These are phyloP conservation scores for Meliscaeva auricollis DNA, from an alignment of 2,888 invertebrate genomes.

Conservation along the genomic window DNA sequence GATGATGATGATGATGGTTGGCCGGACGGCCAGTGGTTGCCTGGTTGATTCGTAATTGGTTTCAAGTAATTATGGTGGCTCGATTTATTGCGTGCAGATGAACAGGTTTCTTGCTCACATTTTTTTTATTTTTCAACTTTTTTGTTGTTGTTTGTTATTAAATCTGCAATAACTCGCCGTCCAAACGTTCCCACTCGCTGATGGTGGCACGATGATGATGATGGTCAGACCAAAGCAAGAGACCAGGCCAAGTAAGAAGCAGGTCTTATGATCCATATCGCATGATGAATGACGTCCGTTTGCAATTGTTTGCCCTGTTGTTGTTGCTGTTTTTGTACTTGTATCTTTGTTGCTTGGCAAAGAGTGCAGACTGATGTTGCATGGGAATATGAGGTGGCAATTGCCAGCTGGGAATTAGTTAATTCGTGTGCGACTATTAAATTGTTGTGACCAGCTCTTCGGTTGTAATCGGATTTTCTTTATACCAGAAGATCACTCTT, in stretches of 20 bases:
- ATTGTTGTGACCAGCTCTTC: conserved; percentile 54
- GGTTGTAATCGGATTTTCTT: conserved; percentile 24
- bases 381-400: conserved; percentile 56
- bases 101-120: conserved; percentile 60
- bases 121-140: background rate
- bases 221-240: conserved; percentile 8
- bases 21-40: conserved; percentile 22
- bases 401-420: conserved; percentile 53
- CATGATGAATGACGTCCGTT: conserved; percentile 74
- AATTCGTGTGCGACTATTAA: conserved; percentile 53
- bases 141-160: conserved; percentile 15
- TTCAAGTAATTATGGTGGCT: conserved; percentile 69
- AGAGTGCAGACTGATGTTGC: conserved; percentile 9
- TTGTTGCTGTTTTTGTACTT: conserved; percentile 9
- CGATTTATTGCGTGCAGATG: conserved; percentile 75
- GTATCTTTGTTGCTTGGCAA: background rate
- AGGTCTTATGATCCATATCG: conserved; percentile 72
- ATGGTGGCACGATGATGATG: conserved; percentile 33
- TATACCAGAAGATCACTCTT: conserved; percentile 10
- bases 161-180: conserved; percentile 13
- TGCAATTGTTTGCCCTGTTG: conserved; percentile 54
- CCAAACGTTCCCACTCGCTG: conserved; percentile 17
- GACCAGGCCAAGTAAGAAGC: conserved; percentile 35
- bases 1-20: conserved; percentile 25
- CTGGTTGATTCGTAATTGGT: conserved; percentile 69